Base-by-base conservation (phyloP, 2,888 invertebrate species). In the Meiosimyza platycephala region DNA sequence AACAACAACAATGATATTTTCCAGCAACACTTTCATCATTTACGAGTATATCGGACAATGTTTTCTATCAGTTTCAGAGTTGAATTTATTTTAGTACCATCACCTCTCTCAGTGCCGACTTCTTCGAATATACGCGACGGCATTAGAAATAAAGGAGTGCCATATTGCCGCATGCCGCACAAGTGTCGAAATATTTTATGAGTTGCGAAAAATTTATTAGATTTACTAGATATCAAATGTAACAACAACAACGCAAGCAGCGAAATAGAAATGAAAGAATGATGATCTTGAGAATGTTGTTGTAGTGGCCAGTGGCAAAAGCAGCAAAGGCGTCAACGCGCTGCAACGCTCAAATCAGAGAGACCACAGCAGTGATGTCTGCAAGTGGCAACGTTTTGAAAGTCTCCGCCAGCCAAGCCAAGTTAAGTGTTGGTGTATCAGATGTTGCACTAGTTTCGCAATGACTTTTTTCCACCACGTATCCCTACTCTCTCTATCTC, bases 221-320 rank as follows among this genome's bases (percentile, higher is more conserved):
- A 83, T 83, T 83, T 83, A 80, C 79, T 82, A 84, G 82, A 79
- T 78, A 77, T 68, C 72, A 74, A 76, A 70, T 64, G 74, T 74
- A 76, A 75, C 73, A 71, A 71, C 60, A 65, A 48, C 76, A 75
- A 65, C 73, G 74, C 76, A 68, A 76, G 75, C 62, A 74, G 80
- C 71, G 71, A 76, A 72, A 59, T 62, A 57, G 50, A 70, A 75
- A 71, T 73, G 18, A 73, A 73, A 52, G 28, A 68, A 68, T 64
- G 33, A 40, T 22, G 33, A 40, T 22, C 63, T 48, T 63, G 60
- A 72, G 72, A 76, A 63, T 28, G 28, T 51, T 33, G 52, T 33
- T 33, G 51, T n/a, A 63, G 69, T 70, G 63, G 62, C 40, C 57
- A 71, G 33, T 55, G 64, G 60, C 71, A 75, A 55, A 15, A 54